Evolutionary conservation across 2,888 invertebrate species (phyloP).

Genomic region (Cartodere bifasciata): DNA sequence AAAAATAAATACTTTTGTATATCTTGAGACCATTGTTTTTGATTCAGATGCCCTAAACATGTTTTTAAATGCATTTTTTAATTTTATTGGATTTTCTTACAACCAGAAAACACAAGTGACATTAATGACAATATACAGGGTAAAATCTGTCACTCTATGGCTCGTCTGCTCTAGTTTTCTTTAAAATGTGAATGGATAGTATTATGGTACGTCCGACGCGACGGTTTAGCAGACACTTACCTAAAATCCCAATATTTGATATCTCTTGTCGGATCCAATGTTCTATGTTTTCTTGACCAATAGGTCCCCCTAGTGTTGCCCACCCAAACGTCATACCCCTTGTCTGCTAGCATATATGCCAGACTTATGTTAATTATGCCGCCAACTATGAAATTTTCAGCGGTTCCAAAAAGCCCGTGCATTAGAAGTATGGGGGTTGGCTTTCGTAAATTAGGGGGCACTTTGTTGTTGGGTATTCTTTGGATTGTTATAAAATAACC

Average conservation of each 20-base stretch:
- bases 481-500: conserved; percentile 66
- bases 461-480: conserved; percentile 48
- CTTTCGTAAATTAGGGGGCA: conserved; percentile 5
- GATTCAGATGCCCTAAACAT: too few relatives aligned
- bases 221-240: conserved; percentile 18
- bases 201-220: too few relatives aligned
- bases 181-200: too few relatives aligned
- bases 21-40: too few relatives aligned
- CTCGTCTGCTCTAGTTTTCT: too few relatives aligned
- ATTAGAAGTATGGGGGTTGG: conserved; percentile 44
- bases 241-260: conserved; percentile 48
- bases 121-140: too few relatives aligned
- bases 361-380: conserved; percentile 55
- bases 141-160: too few relatives aligned
- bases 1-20: too few relatives aligned
- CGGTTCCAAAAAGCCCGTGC: conserved; percentile 60
- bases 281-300: conserved; percentile 46
- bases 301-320: conserved; percentile 67
- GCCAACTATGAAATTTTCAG: conserved; percentile 55
- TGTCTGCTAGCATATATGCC: conserved; percentile 43
- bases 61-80: too few relatives aligned
- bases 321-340: conserved; percentile 68
- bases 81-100: too few relatives aligned
- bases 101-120: too few relatives aligned
- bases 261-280: conserved; percentile 35